phyloP scores from a whole-genome alignment of 2,797 vertebrate genomes.

The Dendrocincla tyrannina region DNA sequence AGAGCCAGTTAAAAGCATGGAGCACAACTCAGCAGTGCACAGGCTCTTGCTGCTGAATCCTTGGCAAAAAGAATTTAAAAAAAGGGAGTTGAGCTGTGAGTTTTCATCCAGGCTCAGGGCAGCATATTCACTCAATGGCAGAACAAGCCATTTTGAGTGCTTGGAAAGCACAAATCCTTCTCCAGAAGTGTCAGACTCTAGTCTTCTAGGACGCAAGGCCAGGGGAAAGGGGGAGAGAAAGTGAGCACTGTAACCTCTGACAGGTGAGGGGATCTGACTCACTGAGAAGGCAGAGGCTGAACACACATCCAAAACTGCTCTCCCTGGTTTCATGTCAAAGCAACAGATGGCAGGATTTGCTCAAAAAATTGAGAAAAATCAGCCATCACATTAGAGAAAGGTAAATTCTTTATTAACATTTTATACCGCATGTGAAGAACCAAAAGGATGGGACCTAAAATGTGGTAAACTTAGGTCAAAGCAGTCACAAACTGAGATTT shows the following conservation, averaged over 20 bases:
- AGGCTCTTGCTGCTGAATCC: not conserved
- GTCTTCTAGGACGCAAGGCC: not conserved
- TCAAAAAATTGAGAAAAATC: not conserved
- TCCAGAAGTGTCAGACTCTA: not conserved
- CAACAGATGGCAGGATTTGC: not conserved
- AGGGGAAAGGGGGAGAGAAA: not conserved
- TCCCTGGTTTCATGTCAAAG: not conserved
- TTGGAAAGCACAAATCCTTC: not conserved
- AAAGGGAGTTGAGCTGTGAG: fast-evolving
- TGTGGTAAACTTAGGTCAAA: not conserved
- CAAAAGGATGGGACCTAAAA: not conserved
- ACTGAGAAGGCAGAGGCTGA: not conserved
- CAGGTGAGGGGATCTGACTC: not conserved
- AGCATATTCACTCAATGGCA: not conserved
- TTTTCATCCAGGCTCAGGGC: not conserved
- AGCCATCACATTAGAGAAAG: not conserved
- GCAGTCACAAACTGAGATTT: not conserved
- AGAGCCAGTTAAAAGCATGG: not conserved
- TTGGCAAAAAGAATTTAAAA: not conserved
- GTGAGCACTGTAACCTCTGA: not conserved
- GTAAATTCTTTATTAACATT: not conserved
- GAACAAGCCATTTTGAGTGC: not conserved
- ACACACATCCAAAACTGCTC: not conserved
- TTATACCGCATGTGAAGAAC: not conserved
- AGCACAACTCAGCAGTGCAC: not conserved